phyloP scores from a whole-genome alignment of 1,140 invertebrate genomes.

The Drosophila equinoxialis region DNA sequence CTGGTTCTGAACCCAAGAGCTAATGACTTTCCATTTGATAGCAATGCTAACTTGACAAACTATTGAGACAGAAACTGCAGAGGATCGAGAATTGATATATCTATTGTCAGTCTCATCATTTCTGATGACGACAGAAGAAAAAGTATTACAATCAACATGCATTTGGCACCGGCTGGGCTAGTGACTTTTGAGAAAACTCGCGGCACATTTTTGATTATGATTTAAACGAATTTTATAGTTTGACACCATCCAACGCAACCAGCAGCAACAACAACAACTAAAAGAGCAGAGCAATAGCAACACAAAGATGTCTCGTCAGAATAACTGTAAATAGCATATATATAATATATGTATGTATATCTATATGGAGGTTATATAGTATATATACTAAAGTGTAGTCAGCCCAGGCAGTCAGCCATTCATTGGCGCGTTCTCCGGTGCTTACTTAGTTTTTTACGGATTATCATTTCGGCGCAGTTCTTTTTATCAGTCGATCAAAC shows the following conservation, averaged over 20 bases:
- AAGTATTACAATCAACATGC: slow-evolving; percentile 18
- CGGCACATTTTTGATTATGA: slow-evolving; percentile 70
- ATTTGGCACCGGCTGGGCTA: slow-evolving; percentile 12
- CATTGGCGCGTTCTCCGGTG: slow-evolving; percentile 60
- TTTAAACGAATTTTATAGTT: slow-evolving; percentile 76
- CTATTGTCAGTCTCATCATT: no score
- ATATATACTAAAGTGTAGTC: slow-evolving; percentile 60
- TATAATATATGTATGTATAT: slow-evolving; percentile 25
- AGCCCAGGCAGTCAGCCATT: slow-evolving; percentile 35
- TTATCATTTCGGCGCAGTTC: slow-evolving; percentile 74
- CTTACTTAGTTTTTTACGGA: slow-evolving; percentile 47
- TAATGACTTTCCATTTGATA: not conserved
- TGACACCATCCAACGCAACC: slow-evolving; percentile 36
- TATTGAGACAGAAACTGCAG: not conserved
- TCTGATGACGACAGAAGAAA: slow-evolving; percentile 21
- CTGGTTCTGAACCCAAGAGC: not conserved
- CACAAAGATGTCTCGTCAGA: slow-evolving; percentile 28
- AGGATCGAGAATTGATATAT: not conserved
- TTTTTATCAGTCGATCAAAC: slow-evolving; percentile 75
- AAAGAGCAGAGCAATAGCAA: slow-evolving; percentile 6
- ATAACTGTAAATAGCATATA: slow-evolving; percentile 24
- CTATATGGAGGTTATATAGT: slow-evolving; percentile 47
- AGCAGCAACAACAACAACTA: not conserved
- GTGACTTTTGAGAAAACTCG: slow-evolving; percentile 48
- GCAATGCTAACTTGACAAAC: not conserved